Evolutionary conservation across 2,113 vertebrate genomes (phyloP).

Genomic region (Forbesichthys papilliferus): DNA sequence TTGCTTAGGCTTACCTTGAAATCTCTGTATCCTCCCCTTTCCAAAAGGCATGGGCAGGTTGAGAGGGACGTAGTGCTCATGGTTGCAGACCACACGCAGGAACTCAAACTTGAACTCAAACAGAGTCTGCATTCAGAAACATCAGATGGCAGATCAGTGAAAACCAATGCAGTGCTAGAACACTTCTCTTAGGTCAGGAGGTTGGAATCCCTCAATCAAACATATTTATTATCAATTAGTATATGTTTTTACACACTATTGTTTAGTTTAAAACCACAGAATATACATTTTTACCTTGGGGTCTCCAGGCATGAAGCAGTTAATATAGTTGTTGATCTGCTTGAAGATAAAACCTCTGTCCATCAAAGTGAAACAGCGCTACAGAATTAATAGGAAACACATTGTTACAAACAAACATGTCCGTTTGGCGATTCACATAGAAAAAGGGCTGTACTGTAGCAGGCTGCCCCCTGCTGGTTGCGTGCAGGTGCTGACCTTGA

Average conservation of each 20-base stretch:
- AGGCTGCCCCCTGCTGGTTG: not conserved
- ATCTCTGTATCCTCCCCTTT: slow-evolving; percentile 93
- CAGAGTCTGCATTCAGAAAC: slow-evolving; percentile 81
- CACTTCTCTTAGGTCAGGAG: too few relatives aligned
- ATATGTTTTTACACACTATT: too few relatives aligned
- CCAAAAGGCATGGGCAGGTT: slow-evolving; percentile 99
- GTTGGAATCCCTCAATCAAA: not conserved
- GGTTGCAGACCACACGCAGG: slow-evolving; percentile 93
- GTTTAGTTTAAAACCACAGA: too few relatives aligned
- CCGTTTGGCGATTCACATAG: not conserved
- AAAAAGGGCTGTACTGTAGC: not conserved
- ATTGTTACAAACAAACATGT: not conserved
- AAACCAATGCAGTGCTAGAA: not conserved
- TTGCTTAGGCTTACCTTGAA: slow-evolving; percentile 85
- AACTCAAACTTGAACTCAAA: slow-evolving; percentile 99
- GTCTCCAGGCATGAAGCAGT: slow-evolving; percentile 94
- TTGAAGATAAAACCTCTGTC: slow-evolving; percentile 97
- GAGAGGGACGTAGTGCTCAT: slow-evolving; percentile 95
- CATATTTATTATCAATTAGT: not conserved
- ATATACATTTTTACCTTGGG: slow-evolving; percentile 81
- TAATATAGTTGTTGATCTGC: slow-evolving; percentile 97
- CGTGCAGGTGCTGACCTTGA: slow-evolving; percentile 81
- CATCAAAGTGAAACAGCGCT: slow-evolving; percentile 98
- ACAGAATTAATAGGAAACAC: slow-evolving; percentile 32
- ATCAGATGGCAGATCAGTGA: not conserved